Conservation (phyloP, 2,797 vertebrate genomes). For the Pangasius mekongensis region DNA sequence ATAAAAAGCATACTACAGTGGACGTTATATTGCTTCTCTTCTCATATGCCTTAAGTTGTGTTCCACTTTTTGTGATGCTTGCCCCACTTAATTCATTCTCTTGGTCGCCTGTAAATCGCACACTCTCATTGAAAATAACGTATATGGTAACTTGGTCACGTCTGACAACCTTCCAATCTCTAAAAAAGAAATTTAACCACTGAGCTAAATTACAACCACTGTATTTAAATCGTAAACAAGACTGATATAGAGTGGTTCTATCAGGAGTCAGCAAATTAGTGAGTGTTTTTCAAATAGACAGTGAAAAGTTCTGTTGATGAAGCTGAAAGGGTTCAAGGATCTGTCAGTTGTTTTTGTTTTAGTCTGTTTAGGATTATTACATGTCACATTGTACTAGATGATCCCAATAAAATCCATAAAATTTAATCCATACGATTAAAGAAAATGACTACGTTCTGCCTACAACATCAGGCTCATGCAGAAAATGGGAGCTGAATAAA, state of each 20-base stretch:
- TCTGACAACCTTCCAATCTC: not conserved
- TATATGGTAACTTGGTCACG: not conserved
- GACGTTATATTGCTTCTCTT: not conserved
- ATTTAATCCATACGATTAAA: not conserved
- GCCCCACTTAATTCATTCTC: not conserved
- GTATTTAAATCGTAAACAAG: not conserved
- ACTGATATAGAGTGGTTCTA: not conserved
- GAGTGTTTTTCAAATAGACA: not conserved
- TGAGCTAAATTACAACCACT: not conserved
- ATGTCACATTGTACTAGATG: not conserved
- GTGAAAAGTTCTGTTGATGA: not conserved
- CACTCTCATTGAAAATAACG: not conserved
- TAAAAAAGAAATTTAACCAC: not conserved
- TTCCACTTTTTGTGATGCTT: not conserved
- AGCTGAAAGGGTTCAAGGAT: conserved; percentile 13
- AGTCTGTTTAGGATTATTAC: not conserved
- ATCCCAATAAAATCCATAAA: not conserved
- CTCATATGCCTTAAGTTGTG: not conserved
- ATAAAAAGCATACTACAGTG: not conserved
- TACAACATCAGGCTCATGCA: not conserved
- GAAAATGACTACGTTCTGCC: not conserved
- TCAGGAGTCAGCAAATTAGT: conserved; percentile 14
- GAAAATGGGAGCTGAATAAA: not conserved
- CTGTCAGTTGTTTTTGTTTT: not conserved
- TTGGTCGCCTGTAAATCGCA: not conserved